Percentiles rank a stretch among this genome's conserved stretches.
Evolutionary conservation across 1,140 invertebrate genomes (phyloP).

Genomic region (Plutomurus gul): DNA sequence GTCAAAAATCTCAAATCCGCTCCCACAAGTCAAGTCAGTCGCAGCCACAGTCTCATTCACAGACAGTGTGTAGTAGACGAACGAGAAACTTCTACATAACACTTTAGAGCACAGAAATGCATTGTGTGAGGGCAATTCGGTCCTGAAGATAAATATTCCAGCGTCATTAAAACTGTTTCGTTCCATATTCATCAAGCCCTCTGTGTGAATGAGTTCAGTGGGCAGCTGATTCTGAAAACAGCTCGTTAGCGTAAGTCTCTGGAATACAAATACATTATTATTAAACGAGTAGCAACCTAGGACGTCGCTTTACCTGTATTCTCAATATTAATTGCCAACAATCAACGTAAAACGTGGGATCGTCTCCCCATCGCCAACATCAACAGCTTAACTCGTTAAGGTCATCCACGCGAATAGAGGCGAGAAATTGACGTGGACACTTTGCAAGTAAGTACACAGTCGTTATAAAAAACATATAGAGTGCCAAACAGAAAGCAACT

Average conservation of each 20-base stretch:
- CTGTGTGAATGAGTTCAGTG: neutral
- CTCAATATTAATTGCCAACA: no score
- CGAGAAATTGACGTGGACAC: slow-evolving; percentile 1
- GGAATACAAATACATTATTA: neutral
- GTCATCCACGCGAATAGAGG: neutral
- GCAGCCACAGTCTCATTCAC: no score
- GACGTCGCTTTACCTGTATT: no score
- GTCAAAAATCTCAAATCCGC: neutral
- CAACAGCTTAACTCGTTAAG: neutral
- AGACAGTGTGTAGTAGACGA: no score
- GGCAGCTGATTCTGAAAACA: neutral
- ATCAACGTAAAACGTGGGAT: neutral
- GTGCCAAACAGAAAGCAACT: neutral
- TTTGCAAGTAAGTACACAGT: neutral
- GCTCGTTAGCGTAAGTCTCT: neutral
- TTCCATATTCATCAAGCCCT: slow-evolving; percentile 9
- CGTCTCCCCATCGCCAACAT: neutral
- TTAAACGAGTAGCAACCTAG: no score
- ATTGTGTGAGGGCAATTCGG: neutral
- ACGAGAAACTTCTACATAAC: neutral
- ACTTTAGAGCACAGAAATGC: neutral
- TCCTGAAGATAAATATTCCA: slow-evolving; percentile 20
- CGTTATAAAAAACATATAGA: neutral
- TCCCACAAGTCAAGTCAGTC: no score
- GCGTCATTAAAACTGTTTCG: slow-evolving; percentile 13